These are phyloP conservation scores for Melinaea menophilus DNA, from an alignment of 2,888 invertebrate species.

Conservation along the genomic window DNA sequence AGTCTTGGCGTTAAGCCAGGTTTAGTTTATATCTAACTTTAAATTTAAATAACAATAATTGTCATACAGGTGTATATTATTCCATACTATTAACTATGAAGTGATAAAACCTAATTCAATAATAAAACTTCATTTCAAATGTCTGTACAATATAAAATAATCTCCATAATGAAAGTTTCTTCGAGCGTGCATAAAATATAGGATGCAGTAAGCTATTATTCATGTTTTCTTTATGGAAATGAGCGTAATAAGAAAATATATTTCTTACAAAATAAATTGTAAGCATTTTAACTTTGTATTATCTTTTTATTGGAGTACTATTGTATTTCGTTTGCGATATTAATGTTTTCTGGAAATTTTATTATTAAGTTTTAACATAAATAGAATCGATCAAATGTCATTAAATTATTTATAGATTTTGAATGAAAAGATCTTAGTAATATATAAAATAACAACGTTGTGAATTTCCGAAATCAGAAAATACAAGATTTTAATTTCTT, in stretches of 20 bases:
- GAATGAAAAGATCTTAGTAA: too few species aligned
- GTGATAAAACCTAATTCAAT: too few species aligned
- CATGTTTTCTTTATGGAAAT: conserved; percentile 31
- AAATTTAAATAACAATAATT: background rate
- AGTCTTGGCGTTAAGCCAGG: conserved; percentile 27
- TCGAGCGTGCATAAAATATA: conserved; percentile 9
- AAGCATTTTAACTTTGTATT: conserved; percentile 7
- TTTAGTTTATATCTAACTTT: conserved; percentile 11
- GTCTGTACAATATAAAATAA: too few species aligned
- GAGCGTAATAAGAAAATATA: conserved; percentile 19
- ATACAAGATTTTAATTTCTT: too few species aligned
- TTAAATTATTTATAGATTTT: too few species aligned
- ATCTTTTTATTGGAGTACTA: background rate
- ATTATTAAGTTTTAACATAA: too few species aligned
- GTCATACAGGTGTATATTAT: conserved; percentile 3
- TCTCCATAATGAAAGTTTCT: too few species aligned
- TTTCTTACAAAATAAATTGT: conserved; percentile 19
- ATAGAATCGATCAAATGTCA: too few species aligned
- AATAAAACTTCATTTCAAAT: too few species aligned
- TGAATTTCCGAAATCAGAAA: too few species aligned
- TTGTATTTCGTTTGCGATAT: background rate
- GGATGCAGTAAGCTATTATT: conserved; percentile 31
- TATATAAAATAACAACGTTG: too few species aligned
- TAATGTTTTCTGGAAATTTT: background rate
- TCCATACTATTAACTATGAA: too few species aligned